phyloP scores from a whole-genome alignment of 2,888 invertebrate genomes.

The Torymus texanus region DNA sequence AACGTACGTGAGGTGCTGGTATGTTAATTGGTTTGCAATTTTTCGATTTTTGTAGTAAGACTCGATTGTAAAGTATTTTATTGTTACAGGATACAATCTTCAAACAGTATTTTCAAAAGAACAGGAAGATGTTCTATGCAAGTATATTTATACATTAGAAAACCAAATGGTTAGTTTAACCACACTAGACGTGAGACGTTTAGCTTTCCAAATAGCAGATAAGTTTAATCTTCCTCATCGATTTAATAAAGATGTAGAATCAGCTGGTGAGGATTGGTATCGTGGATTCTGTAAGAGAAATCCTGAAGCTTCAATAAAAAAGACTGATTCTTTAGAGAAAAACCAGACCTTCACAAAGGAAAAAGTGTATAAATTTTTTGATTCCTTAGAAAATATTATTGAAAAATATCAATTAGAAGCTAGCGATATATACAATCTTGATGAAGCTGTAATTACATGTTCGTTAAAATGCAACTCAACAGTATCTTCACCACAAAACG shows the following conservation, averaged over 20 bases:
- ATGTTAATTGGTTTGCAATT: no score
- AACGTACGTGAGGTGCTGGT: no score
- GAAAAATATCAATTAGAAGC: no score
- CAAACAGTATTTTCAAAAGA: constrained; percentile 33
- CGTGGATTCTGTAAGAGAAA: constrained; percentile 39
- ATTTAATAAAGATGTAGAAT: constrained; percentile 29
- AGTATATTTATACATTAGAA: constrained; percentile 27
- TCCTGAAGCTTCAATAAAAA: background rate
- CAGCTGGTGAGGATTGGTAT: constrained; percentile 37
- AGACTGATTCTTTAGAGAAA: background rate
- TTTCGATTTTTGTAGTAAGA: no score
- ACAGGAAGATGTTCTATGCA: constrained; percentile 14
- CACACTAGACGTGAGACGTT: constrained; percentile 23
- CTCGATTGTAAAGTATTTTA: background rate
- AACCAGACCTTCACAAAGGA: background rate
- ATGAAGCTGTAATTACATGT: no score
- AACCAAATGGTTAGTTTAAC: background rate
- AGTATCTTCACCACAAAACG: no score
- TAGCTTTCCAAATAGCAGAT: constrained; percentile 39
- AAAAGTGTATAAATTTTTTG: no score
- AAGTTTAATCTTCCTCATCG: constrained; percentile 9
- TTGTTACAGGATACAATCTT: constrained; percentile 6
- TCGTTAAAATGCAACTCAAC: no score
- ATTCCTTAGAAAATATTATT: no score
- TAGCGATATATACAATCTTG: no score